These are phyloP conservation scores for Chelidonichthys spinosus DNA, from an alignment of 2,797 vertebrate genomes.

Conservation along the genomic window DNA sequence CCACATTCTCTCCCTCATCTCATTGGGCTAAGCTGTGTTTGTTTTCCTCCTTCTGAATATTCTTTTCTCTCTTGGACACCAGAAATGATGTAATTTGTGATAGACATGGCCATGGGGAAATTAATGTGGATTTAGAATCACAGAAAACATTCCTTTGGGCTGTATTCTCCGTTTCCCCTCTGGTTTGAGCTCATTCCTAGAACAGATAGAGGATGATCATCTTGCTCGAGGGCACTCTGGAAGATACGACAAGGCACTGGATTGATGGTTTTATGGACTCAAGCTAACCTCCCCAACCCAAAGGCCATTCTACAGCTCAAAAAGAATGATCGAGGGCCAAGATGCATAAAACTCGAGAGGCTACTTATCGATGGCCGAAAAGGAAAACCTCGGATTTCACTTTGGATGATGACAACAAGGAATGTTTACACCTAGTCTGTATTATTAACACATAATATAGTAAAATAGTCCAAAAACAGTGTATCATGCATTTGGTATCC, in stretches of 20 bases:
- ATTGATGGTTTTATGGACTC: conserved; percentile 8
- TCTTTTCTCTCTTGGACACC: conserved; percentile 17
- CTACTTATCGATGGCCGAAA: not conserved
- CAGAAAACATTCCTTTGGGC: conserved; percentile 9
- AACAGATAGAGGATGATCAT: not conserved
- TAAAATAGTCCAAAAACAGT: too few species aligned
- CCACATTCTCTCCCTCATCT: conserved; percentile 13
- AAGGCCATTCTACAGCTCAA: conserved; percentile 6
- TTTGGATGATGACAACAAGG: too few species aligned
- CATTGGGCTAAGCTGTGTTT: conserved; percentile 20
- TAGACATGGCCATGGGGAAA: conserved; percentile 25
- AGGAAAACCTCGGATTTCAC: too few species aligned
- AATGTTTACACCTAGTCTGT: too few species aligned
- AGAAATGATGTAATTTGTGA: conserved; percentile 33
- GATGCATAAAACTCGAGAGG: not conserved
- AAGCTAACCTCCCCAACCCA: not conserved
- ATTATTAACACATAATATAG: too few species aligned
- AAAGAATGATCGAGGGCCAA: not conserved
- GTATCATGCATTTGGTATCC: too few species aligned
- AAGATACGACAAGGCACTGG: conserved; percentile 1
- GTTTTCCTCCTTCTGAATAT: conserved; percentile 3
- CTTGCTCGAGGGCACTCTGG: not conserved
- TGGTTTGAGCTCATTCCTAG: not conserved
- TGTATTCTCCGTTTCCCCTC: conserved; percentile 6
- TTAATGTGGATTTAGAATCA: conserved; percentile 16